Conservation (phyloP, 2,888 invertebrate genomes). For the Lasioglossum vierecki region DNA sequence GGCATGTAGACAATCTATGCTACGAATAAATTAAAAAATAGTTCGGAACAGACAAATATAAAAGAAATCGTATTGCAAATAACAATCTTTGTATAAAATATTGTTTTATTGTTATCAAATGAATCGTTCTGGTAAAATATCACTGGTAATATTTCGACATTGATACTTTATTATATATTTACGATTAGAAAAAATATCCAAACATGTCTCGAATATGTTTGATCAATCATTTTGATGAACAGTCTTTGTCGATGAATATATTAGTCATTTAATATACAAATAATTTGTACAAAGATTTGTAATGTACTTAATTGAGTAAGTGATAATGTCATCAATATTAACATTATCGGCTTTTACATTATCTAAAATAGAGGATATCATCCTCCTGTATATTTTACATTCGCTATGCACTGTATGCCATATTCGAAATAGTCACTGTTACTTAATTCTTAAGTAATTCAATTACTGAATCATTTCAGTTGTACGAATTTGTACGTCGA, state of each 20-base stretch:
- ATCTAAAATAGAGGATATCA: slow-evolving; percentile 23
- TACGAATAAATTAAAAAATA: slow-evolving; percentile 40
- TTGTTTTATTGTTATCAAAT: slow-evolving; percentile 2
- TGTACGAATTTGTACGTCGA: slow-evolving; percentile 22
- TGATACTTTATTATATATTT: slow-evolving; percentile 1
- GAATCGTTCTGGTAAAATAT: not conserved
- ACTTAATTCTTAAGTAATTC: slow-evolving; percentile 39
- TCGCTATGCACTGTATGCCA: slow-evolving; percentile 39
- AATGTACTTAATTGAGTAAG: slow-evolving; percentile 31
- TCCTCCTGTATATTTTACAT: slow-evolving; percentile 32
- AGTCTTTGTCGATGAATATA: slow-evolving; percentile 18
- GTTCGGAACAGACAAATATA: slow-evolving; percentile 24
- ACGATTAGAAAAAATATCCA: slow-evolving; percentile 8
- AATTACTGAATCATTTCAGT: slow-evolving; percentile 24
- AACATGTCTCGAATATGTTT: slow-evolving; percentile 6
- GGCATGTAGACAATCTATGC: slow-evolving; percentile 70
- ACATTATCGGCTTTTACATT: slow-evolving; percentile 28
- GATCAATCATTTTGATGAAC: slow-evolving; percentile 16
- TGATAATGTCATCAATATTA: slow-evolving; percentile 29
- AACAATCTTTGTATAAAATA: slow-evolving; percentile 38
- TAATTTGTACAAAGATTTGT: slow-evolving; percentile 51
- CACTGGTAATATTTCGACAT: not conserved
- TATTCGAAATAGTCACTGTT: slow-evolving; percentile 49
- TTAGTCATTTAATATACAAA: slow-evolving; percentile 10
- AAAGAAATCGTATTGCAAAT: slow-evolving; percentile 17